These are phyloP conservation scores for Bombyx mori DNA, from an alignment of 1,140 invertebrate species.

Conservation along the genomic window ASM3026992v2 NC_085121.1:4057501-4058000, in stretches of 20 bases:
- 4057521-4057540: not conserved
- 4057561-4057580: conserved; percentile 92
- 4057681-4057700: not conserved
- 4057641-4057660: conserved; percentile 75
- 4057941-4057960: conserved; percentile 82
- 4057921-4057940: conserved; percentile 78
- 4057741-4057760: not conserved
- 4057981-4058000: conserved; percentile 61
- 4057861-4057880: not conserved
- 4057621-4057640: conserved; percentile 84
- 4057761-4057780: conserved; percentile 1
- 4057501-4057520: no score
- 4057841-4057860: conserved; percentile 5
- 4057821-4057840: not conserved
- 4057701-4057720: not conserved
- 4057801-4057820: not conserved
- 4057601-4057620: conserved; percentile 81
- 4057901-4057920: conserved; percentile 45
- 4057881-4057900: conserved; percentile 12
- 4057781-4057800: no score
- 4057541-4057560: conserved; percentile 88
- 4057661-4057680: conserved; percentile 16
- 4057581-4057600: conserved; percentile 88
- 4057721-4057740: not conserved
- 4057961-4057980: conserved; percentile 83